Evolutionary conservation across 2,113 vertebrate genomes (phyloP), one percentile per base, ranked within the genome.

Genomic region (Epinephelus lanceolatus): DNA sequence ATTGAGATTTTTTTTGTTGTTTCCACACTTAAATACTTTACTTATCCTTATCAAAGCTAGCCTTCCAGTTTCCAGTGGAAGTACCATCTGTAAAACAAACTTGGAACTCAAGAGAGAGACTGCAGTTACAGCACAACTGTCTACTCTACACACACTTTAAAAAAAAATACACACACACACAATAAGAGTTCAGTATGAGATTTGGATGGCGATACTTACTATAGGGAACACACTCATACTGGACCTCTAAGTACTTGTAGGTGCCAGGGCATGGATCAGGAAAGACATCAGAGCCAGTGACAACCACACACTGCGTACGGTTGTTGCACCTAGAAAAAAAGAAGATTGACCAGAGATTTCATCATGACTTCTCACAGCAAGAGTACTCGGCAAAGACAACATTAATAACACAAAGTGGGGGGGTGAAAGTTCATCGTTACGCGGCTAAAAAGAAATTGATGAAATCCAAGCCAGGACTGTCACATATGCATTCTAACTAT

Each of bases 211-310:
- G 70, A 94, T 97, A 99, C 98, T 99, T 98, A 99, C 98, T 99
- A 94, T 99, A 99, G 92, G 98, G 98, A 93, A 99, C 98, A 96
- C 98, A 99, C 96, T 99, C 98, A 97, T 99, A 99, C 84, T 99
- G 98, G 96, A 99, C 98, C 96, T 99, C 98, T 95, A 99, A 97
- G 84, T 99, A 99, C 94, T 99, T 99, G 96, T 99, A 99, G 78
- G 98, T 99, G 94, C 98, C 98, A 71, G 98, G 98, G 96, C 98
- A 99, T 88, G 98, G 98, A 95, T 99, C 98, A 93, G 98, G 98
- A 96, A 99, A 99, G 90, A 99, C 97, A 91, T 99, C 98, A 91
- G 98, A 98, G 91, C 98, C 98, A 85, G 98, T 99, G 94, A 99
- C 96, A 95, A 99, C 98, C 94, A 99, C 96, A 95, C 98, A 99